Conservation (phyloP, 2,797 vertebrate genomes). For the Crocodylus rhombifer region DNA sequence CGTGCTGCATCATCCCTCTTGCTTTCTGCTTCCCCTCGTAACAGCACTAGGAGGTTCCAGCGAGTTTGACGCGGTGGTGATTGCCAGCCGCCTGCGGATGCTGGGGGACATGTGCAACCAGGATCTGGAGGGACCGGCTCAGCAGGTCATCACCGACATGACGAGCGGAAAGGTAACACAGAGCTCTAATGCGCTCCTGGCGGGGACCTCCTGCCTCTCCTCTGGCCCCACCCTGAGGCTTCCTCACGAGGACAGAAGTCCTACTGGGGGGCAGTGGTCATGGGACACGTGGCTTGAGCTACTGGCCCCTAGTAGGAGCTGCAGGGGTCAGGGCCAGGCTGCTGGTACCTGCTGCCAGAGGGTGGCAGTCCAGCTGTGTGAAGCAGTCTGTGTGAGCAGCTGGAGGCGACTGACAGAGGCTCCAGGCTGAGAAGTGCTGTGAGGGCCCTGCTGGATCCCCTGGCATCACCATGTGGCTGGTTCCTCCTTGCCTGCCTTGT, state of each 20-base stretch:
- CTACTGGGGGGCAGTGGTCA: neutral
- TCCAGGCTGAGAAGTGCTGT: neutral
- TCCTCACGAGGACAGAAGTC: neutral
- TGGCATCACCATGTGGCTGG: neutral
- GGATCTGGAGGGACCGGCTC: slow-evolving; percentile 55
- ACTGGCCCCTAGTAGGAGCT: no score
- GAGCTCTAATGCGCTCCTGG: neutral
- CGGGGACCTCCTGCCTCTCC: neutral
- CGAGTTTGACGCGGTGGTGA: slow-evolving; percentile 38
- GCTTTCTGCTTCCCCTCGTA: rapidly evolving
- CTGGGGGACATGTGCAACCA: slow-evolving; percentile 71
- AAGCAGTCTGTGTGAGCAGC: no score
- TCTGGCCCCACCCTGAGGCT: neutral
- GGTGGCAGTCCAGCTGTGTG: no score
- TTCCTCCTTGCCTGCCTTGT: neutral
- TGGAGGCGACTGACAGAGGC: no score
- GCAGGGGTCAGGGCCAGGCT: no score
- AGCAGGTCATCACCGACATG: neutral
- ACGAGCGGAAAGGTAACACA: slow-evolving; percentile 51
- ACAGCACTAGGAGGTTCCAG: no score
- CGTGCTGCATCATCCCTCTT: rapidly evolving
- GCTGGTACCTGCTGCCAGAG: no score
- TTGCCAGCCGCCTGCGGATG: slow-evolving; percentile 57
- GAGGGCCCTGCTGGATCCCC: neutral
- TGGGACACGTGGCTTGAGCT: no score